These are phyloP conservation scores for Parnassius apollo DNA, from an alignment of 2,888 invertebrate genomes.

Conservation along the genomic window DNA sequence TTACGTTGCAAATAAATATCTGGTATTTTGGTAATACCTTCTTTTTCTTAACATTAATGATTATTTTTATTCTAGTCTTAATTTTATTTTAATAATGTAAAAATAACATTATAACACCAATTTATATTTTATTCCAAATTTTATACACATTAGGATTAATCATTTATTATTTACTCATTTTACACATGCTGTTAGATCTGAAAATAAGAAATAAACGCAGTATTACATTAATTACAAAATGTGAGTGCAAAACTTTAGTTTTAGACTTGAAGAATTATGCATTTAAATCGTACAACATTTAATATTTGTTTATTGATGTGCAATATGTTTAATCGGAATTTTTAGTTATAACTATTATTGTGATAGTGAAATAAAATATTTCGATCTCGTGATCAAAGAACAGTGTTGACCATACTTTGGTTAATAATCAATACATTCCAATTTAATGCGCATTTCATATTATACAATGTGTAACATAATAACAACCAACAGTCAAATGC, in stretches of 20 bases:
- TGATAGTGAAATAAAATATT: background rate
- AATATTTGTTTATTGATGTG: background rate
- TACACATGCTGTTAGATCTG: background rate
- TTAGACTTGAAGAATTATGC: background rate
- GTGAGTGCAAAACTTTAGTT: conserved; percentile 2
- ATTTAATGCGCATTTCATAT: background rate
- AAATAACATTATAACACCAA: no score
- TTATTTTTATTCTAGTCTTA: conserved; percentile 25
- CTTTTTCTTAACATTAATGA: background rate
- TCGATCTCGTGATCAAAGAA: conserved; percentile 1
- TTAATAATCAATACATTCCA: conserved; percentile 6
- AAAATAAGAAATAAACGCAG: background rate
- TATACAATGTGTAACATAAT: background rate
- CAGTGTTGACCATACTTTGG: background rate
- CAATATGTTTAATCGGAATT: background rate
- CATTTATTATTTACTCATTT: conserved; percentile 3
- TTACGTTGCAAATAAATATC: no score
- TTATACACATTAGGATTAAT: background rate
- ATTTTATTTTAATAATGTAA: conserved; percentile 17
- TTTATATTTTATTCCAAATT: no score
- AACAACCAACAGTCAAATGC: conserved; percentile 1
- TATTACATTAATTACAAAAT: conserved; percentile 1
- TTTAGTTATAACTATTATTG: background rate
- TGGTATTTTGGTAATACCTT: no score
- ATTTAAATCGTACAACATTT: conserved; percentile 3